Conservation (phyloP, 2,113 vertebrate genomes). For the Marmota monax region DNA sequence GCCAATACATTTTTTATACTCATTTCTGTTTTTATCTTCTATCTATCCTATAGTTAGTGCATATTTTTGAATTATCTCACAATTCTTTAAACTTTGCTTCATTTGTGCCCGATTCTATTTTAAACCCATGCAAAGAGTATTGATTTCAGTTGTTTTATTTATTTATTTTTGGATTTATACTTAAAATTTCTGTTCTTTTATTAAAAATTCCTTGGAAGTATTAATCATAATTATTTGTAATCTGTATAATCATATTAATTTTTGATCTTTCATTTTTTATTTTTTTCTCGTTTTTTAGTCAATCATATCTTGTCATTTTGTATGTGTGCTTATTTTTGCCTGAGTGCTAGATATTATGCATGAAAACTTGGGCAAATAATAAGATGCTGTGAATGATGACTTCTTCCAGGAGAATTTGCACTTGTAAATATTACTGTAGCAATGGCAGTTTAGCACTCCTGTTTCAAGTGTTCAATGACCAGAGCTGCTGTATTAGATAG, state of each 20-base stretch:
- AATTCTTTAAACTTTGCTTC: not conserved
- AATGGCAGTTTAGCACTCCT: fast-evolving
- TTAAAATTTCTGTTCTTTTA: not conserved
- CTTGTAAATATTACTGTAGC: not conserved
- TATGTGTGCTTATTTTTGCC: not conserved
- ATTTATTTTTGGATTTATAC: not conserved
- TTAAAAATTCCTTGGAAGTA: not conserved
- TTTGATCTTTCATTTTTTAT: not conserved
- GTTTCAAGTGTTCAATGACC: not conserved
- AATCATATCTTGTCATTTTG: not conserved
- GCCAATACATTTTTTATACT: not conserved
- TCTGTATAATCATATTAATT: not conserved
- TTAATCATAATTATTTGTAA: not conserved
- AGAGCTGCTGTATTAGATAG: not conserved
- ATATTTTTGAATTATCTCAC: not conserved
- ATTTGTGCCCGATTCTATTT: not conserved
- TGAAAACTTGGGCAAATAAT: not conserved
- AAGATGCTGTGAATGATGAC: not conserved
- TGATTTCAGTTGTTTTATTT: not conserved
- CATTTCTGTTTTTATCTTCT: not conserved
- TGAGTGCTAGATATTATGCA: not conserved
- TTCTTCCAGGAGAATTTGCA: not conserved
- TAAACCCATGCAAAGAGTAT: not conserved
- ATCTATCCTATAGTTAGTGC: not conserved
- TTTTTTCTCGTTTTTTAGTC: not conserved